phyloP scores from a whole-genome alignment of 2,888 invertebrate genomes.

The Pyrrhosoma nymphula region DNA sequence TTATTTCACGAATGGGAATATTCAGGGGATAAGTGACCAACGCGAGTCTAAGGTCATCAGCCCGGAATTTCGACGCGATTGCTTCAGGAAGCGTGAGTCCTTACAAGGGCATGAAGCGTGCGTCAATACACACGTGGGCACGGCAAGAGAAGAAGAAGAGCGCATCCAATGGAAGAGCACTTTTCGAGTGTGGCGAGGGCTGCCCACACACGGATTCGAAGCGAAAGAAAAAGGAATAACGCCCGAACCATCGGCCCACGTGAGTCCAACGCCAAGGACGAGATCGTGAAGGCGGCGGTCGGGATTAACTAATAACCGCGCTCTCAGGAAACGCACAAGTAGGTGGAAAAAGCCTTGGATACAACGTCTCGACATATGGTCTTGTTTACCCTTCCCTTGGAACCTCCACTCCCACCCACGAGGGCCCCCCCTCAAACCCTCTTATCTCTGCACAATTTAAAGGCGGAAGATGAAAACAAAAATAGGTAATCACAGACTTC shows the following conservation, averaged over 20 bases:
- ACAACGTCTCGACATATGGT: neutral
- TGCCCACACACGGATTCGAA: slow-evolving; percentile 14
- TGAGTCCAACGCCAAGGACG: slow-evolving; percentile 69
- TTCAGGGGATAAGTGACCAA: neutral
- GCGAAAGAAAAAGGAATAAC: neutral
- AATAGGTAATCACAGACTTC: neutral
- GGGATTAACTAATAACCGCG: slow-evolving; percentile 75
- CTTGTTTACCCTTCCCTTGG: neutral
- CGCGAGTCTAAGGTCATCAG: neutral
- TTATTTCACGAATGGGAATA: neutral
- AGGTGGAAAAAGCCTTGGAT: slow-evolving; percentile 15
- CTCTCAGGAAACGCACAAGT: slow-evolving; percentile 3
- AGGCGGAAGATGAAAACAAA: neutral
- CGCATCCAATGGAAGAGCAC: neutral
- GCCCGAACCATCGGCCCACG: slow-evolving; percentile 38
- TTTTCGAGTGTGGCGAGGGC: neutral
- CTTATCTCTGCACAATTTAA: neutral
- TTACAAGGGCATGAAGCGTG: neutral
- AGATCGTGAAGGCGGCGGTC: slow-evolving; percentile 69
- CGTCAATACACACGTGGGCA: neutral
- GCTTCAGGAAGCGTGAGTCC: neutral
- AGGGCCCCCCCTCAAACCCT: neutral
- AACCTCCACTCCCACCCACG: neutral
- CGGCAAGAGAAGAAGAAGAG: neutral
- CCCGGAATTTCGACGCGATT: neutral